These are phyloP conservation scores for Graphium colonna DNA, from an alignment of 2,888 invertebrate species.

Conservation along the genomic window DNA sequence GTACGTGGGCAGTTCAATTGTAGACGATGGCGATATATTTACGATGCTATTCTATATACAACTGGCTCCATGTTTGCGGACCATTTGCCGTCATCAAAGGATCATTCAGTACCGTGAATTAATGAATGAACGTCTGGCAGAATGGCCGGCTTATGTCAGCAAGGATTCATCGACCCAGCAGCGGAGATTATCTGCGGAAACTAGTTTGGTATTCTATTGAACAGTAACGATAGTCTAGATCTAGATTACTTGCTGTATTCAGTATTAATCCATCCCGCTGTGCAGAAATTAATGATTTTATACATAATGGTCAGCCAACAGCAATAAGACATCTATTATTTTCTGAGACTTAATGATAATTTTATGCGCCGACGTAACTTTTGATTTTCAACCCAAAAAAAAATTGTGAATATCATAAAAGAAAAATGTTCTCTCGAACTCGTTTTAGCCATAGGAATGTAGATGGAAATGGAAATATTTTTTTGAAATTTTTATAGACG, in stretches of 20 bases:
- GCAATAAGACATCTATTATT: no score
- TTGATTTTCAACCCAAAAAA: no score
- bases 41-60: constrained; percentile 44
- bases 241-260: not conserved
- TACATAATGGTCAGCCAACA: not conserved
- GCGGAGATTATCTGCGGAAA: constrained; percentile 16
- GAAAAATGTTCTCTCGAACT: no score
- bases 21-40: constrained; percentile 51
- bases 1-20: constrained; percentile 50
- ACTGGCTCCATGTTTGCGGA: constrained; percentile 52
- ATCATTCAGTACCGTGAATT: constrained; percentile 45
- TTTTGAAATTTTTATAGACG: no score
- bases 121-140: constrained; percentile 34
- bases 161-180: constrained; percentile 17
- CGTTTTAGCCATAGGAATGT: no score
- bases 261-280: constrained; percentile 1
- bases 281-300: not conserved
- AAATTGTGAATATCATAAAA: no score
- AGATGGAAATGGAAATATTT: no score
- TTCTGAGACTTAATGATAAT: no score
- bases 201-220: constrained; percentile 16
- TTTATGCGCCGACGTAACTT: no score
- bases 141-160: constrained; percentile 26
- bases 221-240: constrained; percentile 5
- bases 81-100: constrained; percentile 61